phyloP scores from a whole-genome alignment of 2,888 invertebrate genomes.

The Ceramica pisi region DNA sequence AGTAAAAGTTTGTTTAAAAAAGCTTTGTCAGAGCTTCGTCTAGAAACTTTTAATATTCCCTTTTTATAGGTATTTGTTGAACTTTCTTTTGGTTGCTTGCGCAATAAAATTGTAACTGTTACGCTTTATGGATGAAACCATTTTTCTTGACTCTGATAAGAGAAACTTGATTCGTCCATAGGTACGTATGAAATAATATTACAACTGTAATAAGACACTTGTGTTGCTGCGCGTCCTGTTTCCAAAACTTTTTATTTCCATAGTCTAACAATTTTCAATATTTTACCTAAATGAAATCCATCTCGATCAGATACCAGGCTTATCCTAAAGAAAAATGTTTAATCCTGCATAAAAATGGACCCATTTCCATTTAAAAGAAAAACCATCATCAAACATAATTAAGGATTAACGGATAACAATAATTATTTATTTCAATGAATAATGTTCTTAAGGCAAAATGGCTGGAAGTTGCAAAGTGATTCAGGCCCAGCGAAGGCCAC shows the following conservation, averaged over 20 bases:
- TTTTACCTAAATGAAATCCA: background rate
- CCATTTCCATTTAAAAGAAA: background rate
- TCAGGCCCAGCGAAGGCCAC: constrained; percentile 71
- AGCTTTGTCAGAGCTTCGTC: background rate
- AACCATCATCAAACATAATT: constrained; percentile 25
- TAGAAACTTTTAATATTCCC: background rate
- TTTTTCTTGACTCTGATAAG: background rate
- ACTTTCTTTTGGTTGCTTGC: background rate
- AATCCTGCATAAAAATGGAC: background rate
- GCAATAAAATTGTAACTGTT: constrained; percentile 9
- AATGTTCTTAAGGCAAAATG: constrained; percentile 62
- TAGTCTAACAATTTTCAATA: background rate
- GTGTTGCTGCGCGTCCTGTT: no score
- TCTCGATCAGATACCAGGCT: background rate
- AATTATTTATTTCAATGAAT: constrained; percentile 61
- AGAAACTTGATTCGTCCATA: background rate
- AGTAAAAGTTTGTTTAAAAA: background rate
- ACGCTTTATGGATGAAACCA: background rate
- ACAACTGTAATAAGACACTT: background rate
- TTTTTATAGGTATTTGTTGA: background rate
- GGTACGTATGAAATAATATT: background rate
- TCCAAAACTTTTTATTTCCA: background rate
- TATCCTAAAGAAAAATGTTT: background rate
- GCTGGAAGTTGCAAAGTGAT: constrained; percentile 70
- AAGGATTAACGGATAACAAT: constrained; percentile 48